Evolutionary conservation across 2,113 vertebrate genomes (phyloP).

Genomic region (Ictalurus furcatus): DNA sequence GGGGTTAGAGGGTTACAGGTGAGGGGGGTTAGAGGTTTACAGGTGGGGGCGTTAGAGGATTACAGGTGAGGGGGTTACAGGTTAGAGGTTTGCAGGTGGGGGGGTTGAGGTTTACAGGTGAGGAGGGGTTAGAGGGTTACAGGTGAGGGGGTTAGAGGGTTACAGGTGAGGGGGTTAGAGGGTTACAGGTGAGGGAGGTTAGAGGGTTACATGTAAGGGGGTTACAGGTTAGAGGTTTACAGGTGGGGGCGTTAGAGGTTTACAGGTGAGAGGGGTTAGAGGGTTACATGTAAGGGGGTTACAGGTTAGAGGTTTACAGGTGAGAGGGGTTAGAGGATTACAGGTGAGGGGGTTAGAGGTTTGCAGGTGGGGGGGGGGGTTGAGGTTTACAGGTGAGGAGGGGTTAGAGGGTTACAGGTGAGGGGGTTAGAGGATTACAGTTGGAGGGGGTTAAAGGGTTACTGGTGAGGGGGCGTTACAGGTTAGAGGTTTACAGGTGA

Average conservation of each 20-base stretch:
- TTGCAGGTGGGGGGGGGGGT: background rate
- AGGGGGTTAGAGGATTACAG: background rate
- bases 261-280: no score
- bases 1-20: background rate
- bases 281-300: no score
- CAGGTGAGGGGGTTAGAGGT: background rate
- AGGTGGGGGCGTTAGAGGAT: background rate
- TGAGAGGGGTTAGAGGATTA: background rate
- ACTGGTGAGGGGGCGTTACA: background rate
- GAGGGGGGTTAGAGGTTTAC: background rate
- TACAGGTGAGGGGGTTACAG: constrained; percentile 76
- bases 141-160: no score
- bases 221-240: no score
- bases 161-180: constrained; percentile 79
- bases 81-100: background rate
- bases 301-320: no score
- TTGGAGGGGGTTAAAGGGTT: no score
- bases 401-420: background rate
- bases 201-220: no score
- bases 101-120: background rate
- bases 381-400: background rate
- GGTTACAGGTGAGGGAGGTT: no score
- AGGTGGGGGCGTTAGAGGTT: no score
- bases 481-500: background rate
- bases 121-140: no score